Conservation (phyloP, 2,888 invertebrate genomes). For the Philereme transversata region DNA sequence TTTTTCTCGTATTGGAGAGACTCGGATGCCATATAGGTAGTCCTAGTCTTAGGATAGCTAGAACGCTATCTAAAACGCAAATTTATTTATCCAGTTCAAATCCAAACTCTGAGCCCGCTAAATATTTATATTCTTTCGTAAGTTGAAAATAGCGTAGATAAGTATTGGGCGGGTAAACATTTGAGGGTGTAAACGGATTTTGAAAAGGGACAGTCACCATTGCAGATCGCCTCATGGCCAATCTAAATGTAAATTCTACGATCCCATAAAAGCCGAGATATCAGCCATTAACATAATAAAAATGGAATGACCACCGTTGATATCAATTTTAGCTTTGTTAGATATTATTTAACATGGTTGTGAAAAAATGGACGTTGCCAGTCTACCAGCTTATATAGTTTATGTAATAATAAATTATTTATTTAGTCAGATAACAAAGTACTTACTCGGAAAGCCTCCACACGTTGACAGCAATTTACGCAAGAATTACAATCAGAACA, state of each 20-base stretch:
- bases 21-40: no score
- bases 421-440: no score
- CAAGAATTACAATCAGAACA: no score
- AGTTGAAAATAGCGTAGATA: not conserved
- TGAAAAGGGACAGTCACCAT: conserved; percentile 4
- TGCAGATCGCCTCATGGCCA: conserved; percentile 5
- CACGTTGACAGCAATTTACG: no score
- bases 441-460: no score
- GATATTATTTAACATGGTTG: no score
- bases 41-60: no score
- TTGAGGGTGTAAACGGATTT: conserved; percentile 15
- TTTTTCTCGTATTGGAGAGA: no score
- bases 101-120: no score
- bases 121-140: not conserved
- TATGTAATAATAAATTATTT: no score
- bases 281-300: conserved; percentile 11
- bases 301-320: conserved; percentile 4
- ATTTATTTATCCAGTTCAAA: not conserved
- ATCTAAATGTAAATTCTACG: conserved; percentile 23
- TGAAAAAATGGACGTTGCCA: no score
- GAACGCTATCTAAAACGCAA: not conserved
- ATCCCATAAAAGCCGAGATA: conserved; percentile 8
- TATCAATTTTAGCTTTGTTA: not conserved
- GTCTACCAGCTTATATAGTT: no score
- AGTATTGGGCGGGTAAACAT: conserved; percentile 4